Base-by-base conservation (phyloP, 2,888 invertebrate species). In the Ischnura elegans region DNA sequence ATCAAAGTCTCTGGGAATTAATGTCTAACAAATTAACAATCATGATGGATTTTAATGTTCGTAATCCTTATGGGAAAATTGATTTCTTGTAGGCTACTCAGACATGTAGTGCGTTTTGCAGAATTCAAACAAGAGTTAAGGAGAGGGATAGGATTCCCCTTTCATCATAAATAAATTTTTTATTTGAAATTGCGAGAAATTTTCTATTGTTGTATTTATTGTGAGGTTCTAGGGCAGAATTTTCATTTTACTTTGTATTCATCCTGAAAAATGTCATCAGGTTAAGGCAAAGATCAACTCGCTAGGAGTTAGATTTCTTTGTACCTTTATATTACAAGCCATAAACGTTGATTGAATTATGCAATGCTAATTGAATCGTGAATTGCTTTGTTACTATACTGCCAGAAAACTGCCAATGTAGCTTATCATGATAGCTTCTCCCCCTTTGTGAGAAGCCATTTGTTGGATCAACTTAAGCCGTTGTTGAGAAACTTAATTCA, bases 371-470 rank as follows among this genome's bases (percentile, higher is more conserved):
- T 43, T 43, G 66, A 90, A 90, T 90, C 61, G 36, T 61, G 36
- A 86, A 90, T 90, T 42, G 90, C 87, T 90, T 43, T 66, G 42
- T 90, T 90, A 55, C 61, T 90, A 43, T 43, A 66, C 29, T 61
- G 90, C 90, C 90, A 90, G 43, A n/a, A 66, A 90, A 90, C 90
- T 90, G 90, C 90, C 90, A 90, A 43, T 45, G 25, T 66, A 90
- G 90, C 90, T 61, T n/a, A 90, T 43, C n/a, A 66, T 61, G 61
- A 66, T 90, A n/a, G 43, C 43, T 43, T 90, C 61, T 43, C 61
- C 36, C 42, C 42, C 61, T 90, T 55, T 66, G 43, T n/a, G 55
- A 43, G 66, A 90, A 87, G 21, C 10, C 43, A 46, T 45, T 90
- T 43, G 66, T 90, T 90, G 43, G 42, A 5, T 90, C 21, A 90